These are phyloP conservation scores for Mastomys coucha DNA, from an alignment of 2,113 vertebrate species.

Conservation along the genomic window DNA sequence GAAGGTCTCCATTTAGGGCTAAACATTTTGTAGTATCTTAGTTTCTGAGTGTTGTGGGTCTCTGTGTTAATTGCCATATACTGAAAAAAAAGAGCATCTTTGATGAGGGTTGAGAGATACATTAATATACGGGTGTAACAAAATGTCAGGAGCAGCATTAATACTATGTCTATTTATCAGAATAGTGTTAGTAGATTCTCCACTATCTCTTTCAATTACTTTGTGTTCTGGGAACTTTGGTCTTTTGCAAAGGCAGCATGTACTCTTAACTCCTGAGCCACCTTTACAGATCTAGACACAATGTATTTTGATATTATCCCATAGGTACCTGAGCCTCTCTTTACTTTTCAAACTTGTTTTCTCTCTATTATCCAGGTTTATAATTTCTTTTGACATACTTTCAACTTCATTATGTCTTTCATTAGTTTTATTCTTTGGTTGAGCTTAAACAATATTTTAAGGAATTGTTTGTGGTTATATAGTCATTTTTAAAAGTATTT, in stretches of 20 bases:
- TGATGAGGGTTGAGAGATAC: not conserved
- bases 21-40: not conserved
- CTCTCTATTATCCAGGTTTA: not conserved
- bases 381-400: conserved; percentile 7
- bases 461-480: not conserved
- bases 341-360: not conserved
- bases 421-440: not conserved
- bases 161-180: not conserved
- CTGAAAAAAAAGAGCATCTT: not conserved
- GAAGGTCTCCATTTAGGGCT: not conserved
- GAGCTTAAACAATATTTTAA: not conserved
- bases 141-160: not conserved
- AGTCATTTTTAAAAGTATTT: not conserved
- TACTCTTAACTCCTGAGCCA: not conserved
- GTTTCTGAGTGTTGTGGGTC: not conserved
- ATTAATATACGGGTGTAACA: not conserved
- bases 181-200: not conserved
- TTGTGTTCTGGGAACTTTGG: not conserved
- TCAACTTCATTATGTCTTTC: not conserved
- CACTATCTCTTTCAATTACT: not conserved
- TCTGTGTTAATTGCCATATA: not conserved
- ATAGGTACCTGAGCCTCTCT: not conserved
- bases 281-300: not conserved
- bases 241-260: not conserved
- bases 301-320: not conserved